These are phyloP conservation scores for Phenganax marumi DNA, from an alignment of 92 coral and sea anemone genomes.

Conservation along the genomic window DNA sequence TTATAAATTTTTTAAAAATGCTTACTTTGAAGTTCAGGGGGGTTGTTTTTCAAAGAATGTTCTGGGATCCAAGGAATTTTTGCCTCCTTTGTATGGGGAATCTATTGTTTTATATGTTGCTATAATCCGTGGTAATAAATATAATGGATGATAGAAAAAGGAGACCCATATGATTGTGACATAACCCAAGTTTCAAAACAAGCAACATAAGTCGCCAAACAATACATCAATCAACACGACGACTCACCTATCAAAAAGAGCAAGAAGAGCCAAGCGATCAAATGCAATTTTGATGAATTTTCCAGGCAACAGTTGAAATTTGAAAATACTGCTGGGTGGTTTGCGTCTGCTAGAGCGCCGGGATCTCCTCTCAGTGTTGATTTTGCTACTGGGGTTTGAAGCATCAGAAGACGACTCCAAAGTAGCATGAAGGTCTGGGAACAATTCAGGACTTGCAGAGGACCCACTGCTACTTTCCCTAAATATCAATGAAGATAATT, in stretches of 20 bases:
- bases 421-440: background rate
- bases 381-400: constrained; percentile 36
- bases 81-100: too few relatives aligned
- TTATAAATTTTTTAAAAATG: too few relatives aligned
- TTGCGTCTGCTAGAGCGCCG: constrained; percentile 10
- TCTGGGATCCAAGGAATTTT: too few relatives aligned
- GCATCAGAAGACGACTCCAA: constrained; percentile 25
- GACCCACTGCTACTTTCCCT: constrained; percentile 40
- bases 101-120: too few relatives aligned
- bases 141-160: too few relatives aligned
- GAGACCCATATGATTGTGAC: too few relatives aligned
- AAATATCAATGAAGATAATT: background rate
- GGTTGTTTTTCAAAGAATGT: too few relatives aligned
- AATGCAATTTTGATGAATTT: constrained; percentile 85
- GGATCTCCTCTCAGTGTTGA: constrained; percentile 12
- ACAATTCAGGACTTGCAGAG: constrained; percentile 18
- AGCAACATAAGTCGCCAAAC: too few relatives aligned
- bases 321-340: constrained; percentile 53
- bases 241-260: constrained; percentile 90
- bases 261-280: constrained; percentile 89
- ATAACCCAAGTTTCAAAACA: too few relatives aligned
- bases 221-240: background rate
- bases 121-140: too few relatives aligned
- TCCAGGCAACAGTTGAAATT: constrained; percentile 84
- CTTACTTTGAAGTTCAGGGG: too few relatives aligned